These are phyloP conservation scores for Leuciscus idus DNA, from an alignment of 2,113 vertebrate species.

Conservation along the genomic window DNA sequence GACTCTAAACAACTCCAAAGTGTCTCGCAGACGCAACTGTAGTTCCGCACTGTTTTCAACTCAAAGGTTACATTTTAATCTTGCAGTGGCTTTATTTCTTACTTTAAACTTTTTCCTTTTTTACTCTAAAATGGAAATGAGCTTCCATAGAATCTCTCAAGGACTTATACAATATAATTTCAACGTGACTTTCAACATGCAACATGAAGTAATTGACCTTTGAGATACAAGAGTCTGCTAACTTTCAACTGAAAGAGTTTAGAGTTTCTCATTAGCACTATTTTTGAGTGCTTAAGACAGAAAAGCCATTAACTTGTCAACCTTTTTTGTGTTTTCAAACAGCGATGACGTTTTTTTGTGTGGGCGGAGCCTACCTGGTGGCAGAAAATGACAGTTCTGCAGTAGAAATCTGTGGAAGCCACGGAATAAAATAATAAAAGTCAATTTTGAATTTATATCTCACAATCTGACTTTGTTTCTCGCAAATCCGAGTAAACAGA, in stretches of 20 bases:
- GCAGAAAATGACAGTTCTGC: too few relatives aligned
- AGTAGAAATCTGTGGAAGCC: too few relatives aligned
- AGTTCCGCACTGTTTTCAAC: background rate
- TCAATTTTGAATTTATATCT: too few relatives aligned
- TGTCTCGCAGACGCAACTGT: background rate
- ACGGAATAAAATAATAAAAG: too few relatives aligned
- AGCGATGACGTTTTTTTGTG: too few relatives aligned
- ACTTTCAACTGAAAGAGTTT: background rate
- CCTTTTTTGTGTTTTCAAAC: too few relatives aligned
- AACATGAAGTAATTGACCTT: background rate
- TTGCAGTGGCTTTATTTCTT: background rate
- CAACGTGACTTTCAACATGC: background rate
- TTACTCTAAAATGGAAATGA: too few relatives aligned
- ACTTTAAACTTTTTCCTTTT: background rate
- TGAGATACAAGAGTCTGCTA: background rate
- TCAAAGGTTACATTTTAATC: background rate
- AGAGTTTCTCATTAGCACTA: background rate
- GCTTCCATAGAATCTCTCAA: background rate
- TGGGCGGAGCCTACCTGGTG: too few relatives aligned
- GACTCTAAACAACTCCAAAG: conserved; percentile 33
- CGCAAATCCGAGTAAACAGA: too few relatives aligned
- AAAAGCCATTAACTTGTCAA: background rate
- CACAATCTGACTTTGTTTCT: too few relatives aligned
- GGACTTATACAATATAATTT: background rate
- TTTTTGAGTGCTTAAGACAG: background rate